Percentiles rank a stretch among this genome's conserved stretches.
phyloP scores from a whole-genome alignment of 2,888 invertebrate species.

The Carabus problematicus region DNA sequence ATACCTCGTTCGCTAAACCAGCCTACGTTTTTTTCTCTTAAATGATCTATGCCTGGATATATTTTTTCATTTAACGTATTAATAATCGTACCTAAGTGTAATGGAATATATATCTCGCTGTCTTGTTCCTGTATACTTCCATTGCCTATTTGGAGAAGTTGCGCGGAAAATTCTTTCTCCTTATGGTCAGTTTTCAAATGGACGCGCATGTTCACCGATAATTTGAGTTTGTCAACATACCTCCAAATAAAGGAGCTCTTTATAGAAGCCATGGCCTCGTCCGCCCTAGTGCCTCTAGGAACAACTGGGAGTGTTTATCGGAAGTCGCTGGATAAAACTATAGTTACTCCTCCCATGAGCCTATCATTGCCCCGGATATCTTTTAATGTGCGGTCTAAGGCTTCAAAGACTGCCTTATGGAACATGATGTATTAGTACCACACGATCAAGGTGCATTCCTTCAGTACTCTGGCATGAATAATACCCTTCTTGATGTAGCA shows the following conservation, averaged over 20 bases:
- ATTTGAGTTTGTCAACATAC: constrained; percentile 2
- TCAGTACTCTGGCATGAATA: constrained; percentile 42
- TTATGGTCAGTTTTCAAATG: constrained; percentile 7
- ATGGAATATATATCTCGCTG: constrained; percentile 18
- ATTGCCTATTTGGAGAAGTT: constrained; percentile 27
- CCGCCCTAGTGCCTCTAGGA: constrained; percentile 43
- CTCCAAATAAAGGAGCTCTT: constrained; percentile 47
- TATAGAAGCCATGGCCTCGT: constrained; percentile 44
- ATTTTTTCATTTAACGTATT: constrained; percentile 18
- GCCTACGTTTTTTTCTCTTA: constrained; percentile 22
- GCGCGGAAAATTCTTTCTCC: constrained; percentile 20
- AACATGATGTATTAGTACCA: constrained; percentile 45
- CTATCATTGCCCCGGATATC: constrained; percentile 38
- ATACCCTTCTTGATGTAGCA: constrained; percentile 44
- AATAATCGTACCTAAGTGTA: constrained; percentile 13
- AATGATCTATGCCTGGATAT: constrained; percentile 28
- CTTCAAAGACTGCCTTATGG: constrained; percentile 47
- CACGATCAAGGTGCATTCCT: constrained; percentile 50
- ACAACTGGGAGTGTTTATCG: constrained; percentile 46
- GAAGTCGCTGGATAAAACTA: constrained; percentile 48
- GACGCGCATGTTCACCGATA: constrained; percentile 23
- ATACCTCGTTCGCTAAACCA: constrained; percentile 43
- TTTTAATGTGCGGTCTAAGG: constrained; percentile 46
- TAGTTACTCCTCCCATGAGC: constrained; percentile 44
- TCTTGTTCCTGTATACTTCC: constrained; percentile 34